Conservation (phyloP, 2,797 vertebrate species). For the Sebastes cheni region DNA sequence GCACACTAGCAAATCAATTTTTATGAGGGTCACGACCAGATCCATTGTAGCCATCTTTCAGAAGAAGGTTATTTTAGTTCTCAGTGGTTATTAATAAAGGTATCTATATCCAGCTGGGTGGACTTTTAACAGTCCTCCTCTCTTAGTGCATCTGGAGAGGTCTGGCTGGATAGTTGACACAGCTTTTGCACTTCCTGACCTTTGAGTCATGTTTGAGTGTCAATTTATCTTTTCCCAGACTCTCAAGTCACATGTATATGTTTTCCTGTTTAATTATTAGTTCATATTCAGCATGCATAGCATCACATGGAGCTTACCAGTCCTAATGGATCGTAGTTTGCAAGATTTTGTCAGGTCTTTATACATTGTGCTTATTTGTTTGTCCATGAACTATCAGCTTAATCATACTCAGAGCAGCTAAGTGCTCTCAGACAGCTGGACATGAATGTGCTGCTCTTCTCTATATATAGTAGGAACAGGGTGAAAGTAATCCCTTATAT, state of each 20-base stretch:
- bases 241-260: too few relatives aligned
- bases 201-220: slow-evolving; percentile 7
- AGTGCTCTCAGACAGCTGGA: not conserved
- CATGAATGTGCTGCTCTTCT: not conserved
- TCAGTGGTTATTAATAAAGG: not conserved
- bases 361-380: not conserved
- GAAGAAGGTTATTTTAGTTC: not conserved
- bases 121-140: not conserved
- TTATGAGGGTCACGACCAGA: not conserved
- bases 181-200: slow-evolving; percentile 15
- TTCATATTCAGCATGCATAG: not conserved
- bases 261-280: not conserved
- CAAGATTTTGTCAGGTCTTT: not conserved
- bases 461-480: not conserved
- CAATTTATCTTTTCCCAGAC: not conserved
- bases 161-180: not conserved
- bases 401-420: not conserved
- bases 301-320: not conserved
- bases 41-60: not conserved
- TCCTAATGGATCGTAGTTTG: not conserved
- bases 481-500: not conserved
- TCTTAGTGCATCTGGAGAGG: not conserved
- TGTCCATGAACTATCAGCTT: not conserved
- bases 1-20: not conserved
- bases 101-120: not conserved